Evolutionary conservation across 2,113 vertebrate species (phyloP).

Genomic region (Heptranchias perlo): DNA sequence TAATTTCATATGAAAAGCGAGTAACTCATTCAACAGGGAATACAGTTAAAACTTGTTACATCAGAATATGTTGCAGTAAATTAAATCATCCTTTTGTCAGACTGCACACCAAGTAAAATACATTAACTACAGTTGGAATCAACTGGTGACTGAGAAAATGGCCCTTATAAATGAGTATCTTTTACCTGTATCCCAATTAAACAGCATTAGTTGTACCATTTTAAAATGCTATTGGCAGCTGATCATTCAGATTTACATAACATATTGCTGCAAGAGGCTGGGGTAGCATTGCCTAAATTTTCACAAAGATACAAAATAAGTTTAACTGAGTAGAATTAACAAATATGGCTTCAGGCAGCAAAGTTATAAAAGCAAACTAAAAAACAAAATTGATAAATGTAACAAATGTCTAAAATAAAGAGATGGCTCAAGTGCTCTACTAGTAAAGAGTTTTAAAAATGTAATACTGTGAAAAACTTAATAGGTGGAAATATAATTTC

Average conservation of each 20-base stretch:
- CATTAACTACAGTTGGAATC: background rate
- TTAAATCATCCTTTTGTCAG: background rate
- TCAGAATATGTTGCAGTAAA: background rate
- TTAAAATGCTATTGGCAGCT: background rate
- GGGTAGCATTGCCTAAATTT: background rate
- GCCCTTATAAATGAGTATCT: background rate
- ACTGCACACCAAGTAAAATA: background rate
- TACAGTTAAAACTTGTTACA: background rate
- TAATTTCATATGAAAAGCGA: background rate
- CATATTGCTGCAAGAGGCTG: background rate
- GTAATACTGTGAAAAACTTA: background rate
- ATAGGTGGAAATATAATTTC: background rate
- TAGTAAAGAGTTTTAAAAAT: background rate
- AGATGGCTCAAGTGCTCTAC: background rate
- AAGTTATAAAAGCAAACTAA: background rate
- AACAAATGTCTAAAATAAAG: background rate
- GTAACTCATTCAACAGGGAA: background rate
- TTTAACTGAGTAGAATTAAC: background rate
- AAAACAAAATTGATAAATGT: background rate
- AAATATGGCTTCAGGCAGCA: background rate
- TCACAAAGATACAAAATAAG: background rate
- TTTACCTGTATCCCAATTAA: background rate
- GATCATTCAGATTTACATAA: background rate
- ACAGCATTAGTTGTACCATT: background rate
- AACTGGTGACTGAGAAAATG: background rate